Conservation (phyloP, 92 coral and sea anemone genomes). For the Parazoanthus atlanticus region DNA sequence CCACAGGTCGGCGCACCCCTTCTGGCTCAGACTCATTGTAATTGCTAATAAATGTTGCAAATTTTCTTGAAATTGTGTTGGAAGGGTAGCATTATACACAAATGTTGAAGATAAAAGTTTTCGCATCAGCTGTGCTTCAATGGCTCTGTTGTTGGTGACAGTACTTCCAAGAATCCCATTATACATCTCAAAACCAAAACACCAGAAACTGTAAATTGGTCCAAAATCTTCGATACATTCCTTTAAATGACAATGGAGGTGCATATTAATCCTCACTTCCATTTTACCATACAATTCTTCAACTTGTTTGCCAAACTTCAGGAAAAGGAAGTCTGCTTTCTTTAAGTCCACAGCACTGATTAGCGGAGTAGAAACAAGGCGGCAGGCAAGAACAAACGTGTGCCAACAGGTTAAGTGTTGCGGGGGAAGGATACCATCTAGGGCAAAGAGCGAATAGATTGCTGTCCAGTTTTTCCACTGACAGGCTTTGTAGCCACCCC, state of each 20-base stretch:
- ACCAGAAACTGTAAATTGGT: slow-evolving; percentile 56
- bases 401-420: slow-evolving; percentile 49
- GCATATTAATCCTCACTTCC: slow-evolving; percentile 38
- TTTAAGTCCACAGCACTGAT: slow-evolving; percentile 27
- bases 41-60: slow-evolving; percentile 17
- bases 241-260: slow-evolving; percentile 53
- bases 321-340: slow-evolving; percentile 41
- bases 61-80: slow-evolving; percentile 6
- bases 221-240: slow-evolving; percentile 60
- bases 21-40: not conserved
- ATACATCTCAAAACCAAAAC: slow-evolving; percentile 53
- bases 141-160: slow-evolving; percentile 32
- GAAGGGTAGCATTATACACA: not conserved
- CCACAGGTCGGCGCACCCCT: not conserved
- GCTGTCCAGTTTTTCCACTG: slow-evolving; percentile 72
- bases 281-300: slow-evolving; percentile 35
- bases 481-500: not conserved
- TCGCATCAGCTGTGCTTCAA: slow-evolving; percentile 49
- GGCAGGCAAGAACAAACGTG: slow-evolving; percentile 56
- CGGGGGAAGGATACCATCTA: slow-evolving; percentile 46
- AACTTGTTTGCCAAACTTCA: slow-evolving; percentile 31
- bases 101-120: slow-evolving; percentile 22
- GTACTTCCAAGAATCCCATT: slow-evolving; percentile 48
- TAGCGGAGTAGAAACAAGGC: slow-evolving; percentile 26
- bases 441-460: slow-evolving; percentile 51